A percentile compares a stretch with the other conserved stretches of the same genome.
Evolutionary conservation across 2,113 vertebrate species (phyloP).

Genomic region (Perccottus glenii): DNA sequence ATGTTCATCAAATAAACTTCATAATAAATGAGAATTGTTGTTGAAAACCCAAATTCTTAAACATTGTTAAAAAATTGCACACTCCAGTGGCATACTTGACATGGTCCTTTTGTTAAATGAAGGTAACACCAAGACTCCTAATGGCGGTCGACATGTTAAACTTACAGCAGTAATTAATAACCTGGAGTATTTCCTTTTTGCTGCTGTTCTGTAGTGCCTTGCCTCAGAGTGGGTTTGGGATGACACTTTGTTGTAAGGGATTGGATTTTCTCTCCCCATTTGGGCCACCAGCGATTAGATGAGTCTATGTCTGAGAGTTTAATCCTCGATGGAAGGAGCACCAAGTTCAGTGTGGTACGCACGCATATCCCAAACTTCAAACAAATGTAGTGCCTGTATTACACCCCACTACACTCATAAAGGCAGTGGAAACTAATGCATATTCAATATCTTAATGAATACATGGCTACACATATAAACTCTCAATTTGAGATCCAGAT

Average conservation of each 20-base stretch:
- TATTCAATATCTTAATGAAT: background rate
- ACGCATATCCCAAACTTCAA: constrained; percentile 1
- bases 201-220: constrained; percentile 27
- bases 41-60: no score
- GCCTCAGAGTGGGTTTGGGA: constrained; percentile 41
- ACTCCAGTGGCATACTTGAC: no score
- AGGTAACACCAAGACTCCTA: no score
- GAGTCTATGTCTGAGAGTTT: constrained; percentile 72
- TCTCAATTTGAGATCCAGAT: constrained; percentile 61
- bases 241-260: constrained; percentile 52
- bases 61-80: no score
- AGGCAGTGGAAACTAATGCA: no score
- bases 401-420: background rate
- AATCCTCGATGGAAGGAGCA: constrained; percentile 72
- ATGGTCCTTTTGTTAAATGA: no score
- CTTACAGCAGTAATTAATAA: no score
- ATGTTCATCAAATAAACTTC: no score
- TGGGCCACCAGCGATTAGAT: constrained; percentile 74
- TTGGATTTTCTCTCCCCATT: constrained; percentile 68
- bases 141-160: no score
- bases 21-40: no score
- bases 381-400: background rate
- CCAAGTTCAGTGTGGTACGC: constrained; percentile 55
- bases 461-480: background rate
- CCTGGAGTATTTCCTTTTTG: no score